These are phyloP conservation scores for Rugalucina vietnamica DNA, from an alignment of 2,888 invertebrate species.

Conservation along the genomic window DNA sequence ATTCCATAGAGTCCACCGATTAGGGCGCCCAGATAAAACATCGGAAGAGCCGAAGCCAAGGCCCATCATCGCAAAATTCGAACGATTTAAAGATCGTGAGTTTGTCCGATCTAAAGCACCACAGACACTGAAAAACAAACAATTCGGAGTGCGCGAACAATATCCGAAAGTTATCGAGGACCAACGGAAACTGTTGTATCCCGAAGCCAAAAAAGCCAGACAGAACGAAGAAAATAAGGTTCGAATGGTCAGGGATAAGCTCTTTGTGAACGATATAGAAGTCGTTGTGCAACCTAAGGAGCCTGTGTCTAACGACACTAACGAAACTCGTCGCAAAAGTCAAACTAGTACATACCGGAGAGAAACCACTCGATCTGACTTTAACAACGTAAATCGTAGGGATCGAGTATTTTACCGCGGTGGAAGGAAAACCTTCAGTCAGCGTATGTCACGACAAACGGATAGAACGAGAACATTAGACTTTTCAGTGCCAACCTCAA, in stretches of 20 bases:
- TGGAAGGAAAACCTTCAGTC: too few relatives aligned
- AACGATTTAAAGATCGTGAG: conserved; percentile 23
- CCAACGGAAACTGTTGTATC: conserved; percentile 22
- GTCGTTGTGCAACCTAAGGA: neutral
- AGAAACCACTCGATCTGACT: too few relatives aligned
- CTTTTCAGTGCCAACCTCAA: too few relatives aligned
- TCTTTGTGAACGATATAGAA: conserved; percentile 5
- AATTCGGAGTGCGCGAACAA: too few relatives aligned
- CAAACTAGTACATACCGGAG: too few relatives aligned
- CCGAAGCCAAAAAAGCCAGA: conserved; percentile 11
- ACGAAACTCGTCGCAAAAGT: too few relatives aligned
- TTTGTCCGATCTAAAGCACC: conserved; percentile 4
- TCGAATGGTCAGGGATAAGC: conserved; percentile 16
- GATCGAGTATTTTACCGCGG: too few relatives aligned
- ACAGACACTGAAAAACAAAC: neutral
- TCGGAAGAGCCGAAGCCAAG: neutral
- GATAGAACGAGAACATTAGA: too few relatives aligned
- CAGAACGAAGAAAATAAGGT: conserved; percentile 1
- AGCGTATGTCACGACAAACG: too few relatives aligned
- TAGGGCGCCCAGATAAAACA: conserved; percentile 5
- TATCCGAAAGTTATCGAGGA: conserved; percentile 21
- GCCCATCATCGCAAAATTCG: conserved; percentile 30
- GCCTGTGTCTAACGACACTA: too few relatives aligned
- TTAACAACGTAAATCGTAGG: too few relatives aligned
- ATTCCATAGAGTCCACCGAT: conserved; percentile 33